A percentile compares a stretch with the other conserved stretches of the same genome.
Evolutionary conservation across 2,797 vertebrate genomes (phyloP).

Genomic region (Acrossocheilus fasciatus): DNA sequence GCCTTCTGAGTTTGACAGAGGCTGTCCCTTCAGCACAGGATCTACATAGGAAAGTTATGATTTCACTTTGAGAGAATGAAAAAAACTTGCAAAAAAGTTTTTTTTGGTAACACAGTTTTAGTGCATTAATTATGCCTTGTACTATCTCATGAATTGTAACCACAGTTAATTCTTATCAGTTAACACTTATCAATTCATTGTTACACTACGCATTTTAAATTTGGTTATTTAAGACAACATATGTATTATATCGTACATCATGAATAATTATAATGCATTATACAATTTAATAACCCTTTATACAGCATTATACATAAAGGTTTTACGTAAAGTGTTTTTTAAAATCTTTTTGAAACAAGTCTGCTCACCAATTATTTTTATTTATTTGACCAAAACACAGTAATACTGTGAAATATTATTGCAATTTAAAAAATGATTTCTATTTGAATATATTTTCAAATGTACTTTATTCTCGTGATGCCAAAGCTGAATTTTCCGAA

Average conservation of each 20-base stretch:
- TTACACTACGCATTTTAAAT: not conserved
- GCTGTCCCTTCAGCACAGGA: slow-evolving; percentile 83
- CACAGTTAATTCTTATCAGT: not conserved
- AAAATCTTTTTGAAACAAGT: not conserved
- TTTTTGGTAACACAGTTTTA: not conserved
- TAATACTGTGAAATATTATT: not conserved
- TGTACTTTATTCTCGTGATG: not conserved
- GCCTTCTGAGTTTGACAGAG: slow-evolving; percentile 79
- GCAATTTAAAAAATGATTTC: not conserved
- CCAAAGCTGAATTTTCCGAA: not conserved
- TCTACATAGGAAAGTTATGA: slow-evolving; percentile 66
- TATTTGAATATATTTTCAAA: not conserved
- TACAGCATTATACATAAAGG: not conserved
- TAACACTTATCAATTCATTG: not conserved
- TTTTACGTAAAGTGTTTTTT: not conserved
- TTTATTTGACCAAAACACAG: not conserved
- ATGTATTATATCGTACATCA: not conserved
- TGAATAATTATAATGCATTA: not conserved
- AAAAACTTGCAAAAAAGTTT: not conserved
- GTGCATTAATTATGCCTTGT: not conserved
- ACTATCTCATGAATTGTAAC: not conserved
- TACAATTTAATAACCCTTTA: not conserved
- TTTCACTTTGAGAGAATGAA: not conserved
- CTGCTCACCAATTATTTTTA: not conserved
- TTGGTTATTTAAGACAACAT: not conserved